These are phyloP conservation scores for Ceratoteleas bidentatus DNA, from an alignment of 1,140 invertebrate species.

Conservation along the genomic window DNA sequence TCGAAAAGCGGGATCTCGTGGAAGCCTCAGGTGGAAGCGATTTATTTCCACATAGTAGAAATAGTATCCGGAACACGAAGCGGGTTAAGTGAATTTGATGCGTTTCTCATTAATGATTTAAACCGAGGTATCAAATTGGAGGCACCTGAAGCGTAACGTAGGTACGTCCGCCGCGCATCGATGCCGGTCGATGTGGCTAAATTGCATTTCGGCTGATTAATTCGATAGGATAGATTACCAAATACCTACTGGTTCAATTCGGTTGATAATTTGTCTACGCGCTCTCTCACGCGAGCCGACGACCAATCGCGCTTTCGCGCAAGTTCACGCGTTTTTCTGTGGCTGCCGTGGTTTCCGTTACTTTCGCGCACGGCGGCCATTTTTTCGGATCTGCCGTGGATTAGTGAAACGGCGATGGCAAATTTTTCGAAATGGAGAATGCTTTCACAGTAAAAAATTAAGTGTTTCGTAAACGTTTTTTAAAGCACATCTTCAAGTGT, in stretches of 20 bases:
- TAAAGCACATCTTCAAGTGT: too few relatives aligned
- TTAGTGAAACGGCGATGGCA: too few relatives aligned
- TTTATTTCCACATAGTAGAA: constrained; percentile 57
- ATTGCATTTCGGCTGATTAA: constrained; percentile 80
- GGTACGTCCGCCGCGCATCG: constrained; percentile 73
- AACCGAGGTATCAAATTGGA: constrained; percentile 78
- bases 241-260: constrained; percentile 79
- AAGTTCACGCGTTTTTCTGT: too few relatives aligned
- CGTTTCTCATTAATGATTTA: constrained; percentile 79
- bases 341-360: too few relatives aligned
- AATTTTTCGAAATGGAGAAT: too few relatives aligned
- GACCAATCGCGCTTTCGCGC: too few relatives aligned
- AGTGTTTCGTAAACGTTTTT: too few relatives aligned
- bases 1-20: constrained; percentile 38
- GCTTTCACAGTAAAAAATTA: too few relatives aligned
- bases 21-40: constrained; percentile 57
- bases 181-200: constrained; percentile 76
- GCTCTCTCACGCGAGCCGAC: constrained; percentile 37
- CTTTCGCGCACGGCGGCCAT: too few relatives aligned
- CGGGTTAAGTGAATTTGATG: constrained; percentile 74
- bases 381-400: too few relatives aligned
- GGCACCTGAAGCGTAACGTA: too few relatives aligned
- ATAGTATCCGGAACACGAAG: constrained; percentile 60
- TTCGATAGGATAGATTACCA: constrained; percentile 77
- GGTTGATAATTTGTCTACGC: constrained; percentile 73